A percentile compares a stretch with the other conserved stretches of the same genome.
Evolutionary conservation across 2,113 vertebrate genomes (phyloP).

Genomic region (Rattus norvegicus): GRCr8 NC_086026.1:17619001-17619500

Average conservation of each 20-base stretch:
- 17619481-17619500: neutral
- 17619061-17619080: neutral
- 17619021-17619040: neutral
- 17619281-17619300: neutral
- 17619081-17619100: neutral
- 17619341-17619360: neutral
- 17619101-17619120: neutral
- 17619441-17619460: neutral
- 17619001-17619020: neutral
- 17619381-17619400: neutral
- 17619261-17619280: too few species aligned
- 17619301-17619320: neutral
- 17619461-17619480: neutral
- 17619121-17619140: neutral
- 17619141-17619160: neutral
- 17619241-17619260: neutral
- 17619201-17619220: neutral
- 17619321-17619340: too few species aligned
- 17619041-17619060: neutral
- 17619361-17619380: neutral
- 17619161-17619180: neutral
- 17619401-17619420: neutral
- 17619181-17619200: neutral
- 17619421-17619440: neutral
- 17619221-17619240: neutral